These are phyloP conservation scores for Propithecus perrieri DNA, from an alignment of 2,797 vertebrate species.

Conservation along the genomic window DNA sequence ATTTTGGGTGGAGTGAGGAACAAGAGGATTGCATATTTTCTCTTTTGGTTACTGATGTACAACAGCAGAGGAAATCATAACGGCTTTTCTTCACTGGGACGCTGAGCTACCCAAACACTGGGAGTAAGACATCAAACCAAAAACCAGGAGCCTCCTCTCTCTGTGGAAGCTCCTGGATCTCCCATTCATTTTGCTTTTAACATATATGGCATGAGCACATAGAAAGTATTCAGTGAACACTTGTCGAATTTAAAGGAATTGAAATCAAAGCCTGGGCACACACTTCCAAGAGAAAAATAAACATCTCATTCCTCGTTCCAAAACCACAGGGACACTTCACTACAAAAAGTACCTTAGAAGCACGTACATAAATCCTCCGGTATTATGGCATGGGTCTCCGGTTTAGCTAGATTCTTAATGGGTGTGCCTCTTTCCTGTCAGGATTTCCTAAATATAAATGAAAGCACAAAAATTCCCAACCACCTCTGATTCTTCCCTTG, in stretches of 20 bases:
- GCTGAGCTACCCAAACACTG: background rate
- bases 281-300: conserved; percentile 58
- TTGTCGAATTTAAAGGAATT: conserved; percentile 5
- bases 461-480: conserved; percentile 45
- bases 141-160: background rate
- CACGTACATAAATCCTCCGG: background rate
- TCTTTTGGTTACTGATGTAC: background rate
- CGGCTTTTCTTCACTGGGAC: background rate
- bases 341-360: conserved; percentile 30
- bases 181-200: background rate
- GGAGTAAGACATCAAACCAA: background rate
- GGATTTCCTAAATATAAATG: conserved; percentile 54
- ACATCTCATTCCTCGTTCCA: conserved; percentile 43
- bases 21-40: conserved; percentile 45
- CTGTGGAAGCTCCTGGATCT: background rate
- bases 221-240: conserved; percentile 20
- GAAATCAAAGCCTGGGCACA: conserved; percentile 42
- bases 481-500: conserved; percentile 26
- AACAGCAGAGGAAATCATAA: background rate
- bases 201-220: background rate
- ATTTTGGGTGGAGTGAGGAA: background rate
- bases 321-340: background rate
- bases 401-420: conserved; percentile 27
- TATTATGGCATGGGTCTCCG: background rate
- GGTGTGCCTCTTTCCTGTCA: conserved; percentile 53